Evolutionary conservation across 2,113 vertebrate species (phyloP).

Genomic region (Vombatus ursinus): DNA sequence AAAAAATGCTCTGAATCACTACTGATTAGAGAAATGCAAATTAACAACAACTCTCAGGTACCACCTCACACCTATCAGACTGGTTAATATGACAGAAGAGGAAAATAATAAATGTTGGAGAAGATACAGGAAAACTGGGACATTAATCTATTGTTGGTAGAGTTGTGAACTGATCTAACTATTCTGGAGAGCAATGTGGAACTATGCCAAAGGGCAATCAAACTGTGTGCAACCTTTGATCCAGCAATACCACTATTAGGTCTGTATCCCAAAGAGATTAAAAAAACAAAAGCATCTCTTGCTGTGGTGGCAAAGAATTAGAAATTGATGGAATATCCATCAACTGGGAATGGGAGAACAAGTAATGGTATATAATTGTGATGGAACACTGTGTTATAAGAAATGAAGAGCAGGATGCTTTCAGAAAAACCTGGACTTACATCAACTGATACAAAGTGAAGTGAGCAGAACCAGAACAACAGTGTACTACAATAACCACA

Average conservation of each 20-base stretch:
- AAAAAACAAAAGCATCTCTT: not conserved
- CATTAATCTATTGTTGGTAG: not conserved
- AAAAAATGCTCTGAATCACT: not conserved
- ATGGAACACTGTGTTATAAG: not conserved
- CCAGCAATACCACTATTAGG: too few relatives aligned
- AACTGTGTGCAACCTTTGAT: too few relatives aligned
- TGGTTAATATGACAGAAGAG: not conserved
- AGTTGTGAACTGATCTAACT: too few relatives aligned
- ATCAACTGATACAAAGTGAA: not conserved
- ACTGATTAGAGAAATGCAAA: not conserved
- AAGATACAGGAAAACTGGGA: not conserved
- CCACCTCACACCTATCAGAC: not conserved
- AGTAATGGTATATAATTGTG: not conserved
- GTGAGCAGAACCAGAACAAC: not conserved
- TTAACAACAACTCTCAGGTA: not conserved
- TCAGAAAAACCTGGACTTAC: not conserved
- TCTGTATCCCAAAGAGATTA: too few relatives aligned
- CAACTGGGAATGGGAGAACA: not conserved
- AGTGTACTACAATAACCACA: not conserved
- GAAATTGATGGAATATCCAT: not conserved
- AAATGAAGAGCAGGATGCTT: not conserved
- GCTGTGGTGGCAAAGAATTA: not conserved
- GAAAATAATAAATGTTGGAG: not conserved
- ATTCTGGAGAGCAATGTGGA: too few relatives aligned
- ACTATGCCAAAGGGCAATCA: too few relatives aligned